phyloP scores from a whole-genome alignment of 1,140 invertebrate genomes.

The Gerris buenoi region DNA sequence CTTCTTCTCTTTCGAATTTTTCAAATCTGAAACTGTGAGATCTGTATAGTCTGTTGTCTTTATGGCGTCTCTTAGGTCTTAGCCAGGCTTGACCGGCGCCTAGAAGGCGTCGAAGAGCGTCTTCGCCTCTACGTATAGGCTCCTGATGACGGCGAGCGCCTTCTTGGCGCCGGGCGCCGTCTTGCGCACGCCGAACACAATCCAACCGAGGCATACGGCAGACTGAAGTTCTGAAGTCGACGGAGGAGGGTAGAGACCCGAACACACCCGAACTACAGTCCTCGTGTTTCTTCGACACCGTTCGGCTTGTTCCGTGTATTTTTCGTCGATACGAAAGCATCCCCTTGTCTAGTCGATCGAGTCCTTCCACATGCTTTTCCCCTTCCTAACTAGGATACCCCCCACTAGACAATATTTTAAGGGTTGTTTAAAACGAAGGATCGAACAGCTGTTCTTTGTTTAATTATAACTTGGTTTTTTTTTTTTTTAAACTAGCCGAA shows the following conservation, averaged over 20 bases:
- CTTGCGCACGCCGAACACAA: neutral
- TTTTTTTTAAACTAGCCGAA: too few species aligned
- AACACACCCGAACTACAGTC: neutral
- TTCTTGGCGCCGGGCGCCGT: neutral
- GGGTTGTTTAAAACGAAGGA: too few species aligned
- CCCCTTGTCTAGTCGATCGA: too few species aligned
- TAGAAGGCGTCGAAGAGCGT: neutral
- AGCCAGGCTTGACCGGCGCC: neutral
- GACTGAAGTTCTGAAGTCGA: neutral
- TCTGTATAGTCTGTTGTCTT: slow-evolving; percentile 62
- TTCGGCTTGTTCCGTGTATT: neutral
- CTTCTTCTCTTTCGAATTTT: slow-evolving; percentile 51
- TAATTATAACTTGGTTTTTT: too few species aligned
- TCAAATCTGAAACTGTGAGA: slow-evolving; percentile 75
- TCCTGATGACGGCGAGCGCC: neutral
- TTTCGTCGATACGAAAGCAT: neutral
- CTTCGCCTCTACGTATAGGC: neutral
- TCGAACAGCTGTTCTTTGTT: too few species aligned
- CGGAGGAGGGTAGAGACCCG: neutral
- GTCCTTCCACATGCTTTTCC: too few species aligned
- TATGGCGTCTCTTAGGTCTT: neutral
- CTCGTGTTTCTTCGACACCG: neutral
- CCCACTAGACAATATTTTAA: too few species aligned
- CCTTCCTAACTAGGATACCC: too few species aligned
- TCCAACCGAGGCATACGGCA: neutral